These are phyloP conservation scores for Knipowitschia caucasica DNA, from an alignment of 2,797 vertebrate genomes.

Conservation along the genomic window DNA sequence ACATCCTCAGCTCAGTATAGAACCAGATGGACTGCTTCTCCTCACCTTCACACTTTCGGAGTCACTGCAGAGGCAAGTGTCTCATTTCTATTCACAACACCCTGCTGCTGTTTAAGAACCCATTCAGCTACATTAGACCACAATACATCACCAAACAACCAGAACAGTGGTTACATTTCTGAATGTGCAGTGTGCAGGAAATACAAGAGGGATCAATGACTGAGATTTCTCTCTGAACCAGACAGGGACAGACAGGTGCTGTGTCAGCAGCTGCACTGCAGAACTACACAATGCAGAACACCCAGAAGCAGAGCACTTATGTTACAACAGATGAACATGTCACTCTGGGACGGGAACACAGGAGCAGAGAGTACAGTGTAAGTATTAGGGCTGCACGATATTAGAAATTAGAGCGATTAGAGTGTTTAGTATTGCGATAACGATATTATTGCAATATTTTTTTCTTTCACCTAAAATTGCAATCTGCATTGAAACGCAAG, in stretches of 20 bases:
- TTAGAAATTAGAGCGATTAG: too few relatives aligned
- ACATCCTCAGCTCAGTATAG: constrained; percentile 8
- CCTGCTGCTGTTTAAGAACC: constrained; percentile 1
- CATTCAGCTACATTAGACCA: not conserved
- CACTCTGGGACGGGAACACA: not conserved
- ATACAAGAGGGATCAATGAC: constrained; percentile 9
- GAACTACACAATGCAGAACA: constrained; percentile 12
- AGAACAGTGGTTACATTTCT: not conserved
- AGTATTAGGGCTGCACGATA: too few relatives aligned
- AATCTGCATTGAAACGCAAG: too few relatives aligned
- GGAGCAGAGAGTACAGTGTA: not conserved
- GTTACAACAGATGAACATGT: not conserved
- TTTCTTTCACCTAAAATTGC: too few relatives aligned
- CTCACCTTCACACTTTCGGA: constrained; percentile 13
- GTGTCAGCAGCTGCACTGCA: constrained; percentile 59
- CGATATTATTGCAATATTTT: too few relatives aligned
- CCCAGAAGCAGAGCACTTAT: constrained; percentile 18
- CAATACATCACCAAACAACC: not conserved
- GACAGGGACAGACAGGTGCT: constrained; percentile 19
- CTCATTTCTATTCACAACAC: constrained; percentile 14
- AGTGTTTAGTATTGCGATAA: too few relatives aligned
- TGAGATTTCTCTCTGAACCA: constrained; percentile 5
- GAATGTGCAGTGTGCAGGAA: not conserved
- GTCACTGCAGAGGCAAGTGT: constrained; percentile 11
- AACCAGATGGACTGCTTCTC: constrained; percentile 20